Evolutionary conservation across 1,140 invertebrate genomes (phyloP).

Genomic region (Dufourea novaeangliae): DNA sequence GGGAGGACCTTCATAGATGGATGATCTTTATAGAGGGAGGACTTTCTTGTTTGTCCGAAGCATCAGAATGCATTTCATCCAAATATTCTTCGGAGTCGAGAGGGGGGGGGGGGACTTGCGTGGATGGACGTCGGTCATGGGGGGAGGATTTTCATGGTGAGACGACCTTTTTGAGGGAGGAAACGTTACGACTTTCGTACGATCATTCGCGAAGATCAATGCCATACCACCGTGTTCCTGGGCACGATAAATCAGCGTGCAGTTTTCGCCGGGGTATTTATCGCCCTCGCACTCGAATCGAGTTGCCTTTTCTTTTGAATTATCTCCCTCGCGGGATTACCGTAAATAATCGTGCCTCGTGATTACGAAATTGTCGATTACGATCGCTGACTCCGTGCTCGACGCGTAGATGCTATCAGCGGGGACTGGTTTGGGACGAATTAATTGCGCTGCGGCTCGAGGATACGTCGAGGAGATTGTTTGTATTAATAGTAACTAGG

Average conservation of each 20-base stretch:
- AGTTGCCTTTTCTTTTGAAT: constrained; percentile 30
- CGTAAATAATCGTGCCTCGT: constrained; percentile 14
- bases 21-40: no score
- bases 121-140: no score
- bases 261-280: constrained; percentile 41
- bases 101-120: no score
- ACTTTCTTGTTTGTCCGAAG: background rate
- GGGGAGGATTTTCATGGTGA: no score
- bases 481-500: background rate
- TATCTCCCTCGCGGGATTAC: constrained; percentile 6
- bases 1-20: no score
- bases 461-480: background rate
- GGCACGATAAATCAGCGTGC: constrained; percentile 13
- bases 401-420: background rate
- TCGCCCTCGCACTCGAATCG: constrained; percentile 3
- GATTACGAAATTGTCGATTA: constrained; percentile 45
- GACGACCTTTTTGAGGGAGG: no score
- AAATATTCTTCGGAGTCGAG: background rate
- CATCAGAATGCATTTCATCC: constrained; percentile 1
- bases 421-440: background rate
- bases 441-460: background rate
- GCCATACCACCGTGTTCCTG: background rate
- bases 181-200: no score
- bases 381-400: constrained; percentile 2
- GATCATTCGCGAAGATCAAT: background rate